Conservation (phyloP, 2,797 vertebrate genomes). For the Darevskia mixta region DNA sequence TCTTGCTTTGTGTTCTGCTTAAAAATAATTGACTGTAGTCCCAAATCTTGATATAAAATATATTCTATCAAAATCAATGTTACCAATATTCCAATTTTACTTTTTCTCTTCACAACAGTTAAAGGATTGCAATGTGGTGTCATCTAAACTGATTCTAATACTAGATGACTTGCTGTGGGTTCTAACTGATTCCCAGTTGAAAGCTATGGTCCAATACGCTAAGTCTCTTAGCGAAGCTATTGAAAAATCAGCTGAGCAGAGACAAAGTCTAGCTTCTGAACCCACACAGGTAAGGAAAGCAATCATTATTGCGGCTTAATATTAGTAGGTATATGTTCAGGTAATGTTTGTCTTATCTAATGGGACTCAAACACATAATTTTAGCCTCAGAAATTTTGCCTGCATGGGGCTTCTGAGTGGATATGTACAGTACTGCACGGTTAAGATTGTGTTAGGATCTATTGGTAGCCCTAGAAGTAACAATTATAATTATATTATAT, state of each 20-base stretch:
- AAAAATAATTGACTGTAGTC: background rate
- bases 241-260: conserved; percentile 96
- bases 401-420: background rate
- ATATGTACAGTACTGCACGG: background rate
- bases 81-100: conserved; percentile 46
- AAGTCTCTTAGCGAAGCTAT: conserved; percentile 98
- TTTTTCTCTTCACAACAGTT: conserved; percentile 80
- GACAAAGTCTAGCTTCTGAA: conserved; percentile 95
- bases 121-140: conserved; percentile 97
- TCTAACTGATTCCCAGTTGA: conserved; percentile 97
- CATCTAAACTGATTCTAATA: conserved; percentile 94
- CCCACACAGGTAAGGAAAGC: conserved; percentile 79
- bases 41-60: background rate
- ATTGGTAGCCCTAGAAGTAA: background rate
- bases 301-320: background rate
- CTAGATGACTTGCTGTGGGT: conserved; percentile 98
- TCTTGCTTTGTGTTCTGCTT: background rate
- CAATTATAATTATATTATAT: background rate
- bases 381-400: background rate
- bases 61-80: conserved; percentile 13
- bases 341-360: background rate
- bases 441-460: background rate
- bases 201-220: conserved; percentile 99
- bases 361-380: background rate
- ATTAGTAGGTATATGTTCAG: conserved; percentile 3